A percentile compares a stretch with the other conserved stretches of the same genome.
Evolutionary conservation across 2,888 invertebrate genomes (phyloP).

Genomic region (Lamellibrachia satsuma): DNA sequence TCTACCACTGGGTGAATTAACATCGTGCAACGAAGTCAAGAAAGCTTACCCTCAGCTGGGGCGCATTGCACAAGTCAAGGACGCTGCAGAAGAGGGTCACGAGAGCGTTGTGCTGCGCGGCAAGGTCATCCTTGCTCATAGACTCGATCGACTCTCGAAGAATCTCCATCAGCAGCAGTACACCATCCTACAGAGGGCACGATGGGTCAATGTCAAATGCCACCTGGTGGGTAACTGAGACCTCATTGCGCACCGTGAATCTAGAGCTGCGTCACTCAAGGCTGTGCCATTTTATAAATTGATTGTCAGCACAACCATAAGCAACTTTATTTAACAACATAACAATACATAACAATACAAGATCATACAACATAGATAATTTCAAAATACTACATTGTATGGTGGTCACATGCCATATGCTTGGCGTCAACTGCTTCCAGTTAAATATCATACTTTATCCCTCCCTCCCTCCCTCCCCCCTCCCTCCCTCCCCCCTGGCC

Average conservation of each 20-base stretch:
- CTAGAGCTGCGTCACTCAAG: background rate
- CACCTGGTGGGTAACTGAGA: too few species aligned
- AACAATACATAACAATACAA: too few species aligned
- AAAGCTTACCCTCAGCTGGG: conserved; percentile 27
- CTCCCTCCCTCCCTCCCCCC: too few species aligned
- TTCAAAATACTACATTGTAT: too few species aligned
- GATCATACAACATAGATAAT: too few species aligned
- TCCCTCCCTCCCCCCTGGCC: too few species aligned
- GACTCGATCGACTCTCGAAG: conserved; percentile 78
- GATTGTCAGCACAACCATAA: too few species aligned
- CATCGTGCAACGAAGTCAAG: background rate
- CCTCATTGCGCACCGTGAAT: background rate
- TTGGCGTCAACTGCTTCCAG: too few species aligned
- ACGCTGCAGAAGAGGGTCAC: conserved; percentile 78
- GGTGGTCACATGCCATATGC: too few species aligned
- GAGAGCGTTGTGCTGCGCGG: conserved; percentile 75
- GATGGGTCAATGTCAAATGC: background rate
- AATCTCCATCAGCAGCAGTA: conserved; percentile 74
- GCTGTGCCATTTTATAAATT: too few species aligned
- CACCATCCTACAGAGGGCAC: conserved; percentile 28
- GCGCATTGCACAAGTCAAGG: conserved; percentile 57
- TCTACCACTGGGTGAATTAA: background rate
- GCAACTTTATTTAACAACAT: too few species aligned
- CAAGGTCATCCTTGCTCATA: conserved; percentile 74
- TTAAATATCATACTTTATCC: too few species aligned